Percentiles rank a stretch among this genome's conserved stretches.
Evolutionary conservation across 1,140 invertebrate species (phyloP).

Genomic region (Anadara kagoshimensis): DNA sequence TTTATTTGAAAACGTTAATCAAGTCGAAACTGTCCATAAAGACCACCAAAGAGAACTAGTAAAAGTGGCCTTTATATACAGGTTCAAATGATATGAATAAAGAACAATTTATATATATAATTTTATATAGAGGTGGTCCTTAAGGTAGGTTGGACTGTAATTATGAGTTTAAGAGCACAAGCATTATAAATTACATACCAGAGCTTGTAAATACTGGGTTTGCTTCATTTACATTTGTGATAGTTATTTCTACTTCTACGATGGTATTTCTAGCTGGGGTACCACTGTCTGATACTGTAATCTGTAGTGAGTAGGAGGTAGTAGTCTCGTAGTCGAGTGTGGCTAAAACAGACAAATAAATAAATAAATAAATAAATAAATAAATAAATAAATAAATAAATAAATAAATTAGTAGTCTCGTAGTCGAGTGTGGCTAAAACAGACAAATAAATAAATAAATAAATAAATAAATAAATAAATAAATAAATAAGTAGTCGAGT

Average conservation of each 20-base stretch:
- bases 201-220: constrained; percentile 46
- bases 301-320: constrained; percentile 35
- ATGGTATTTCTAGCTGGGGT: constrained; percentile 18
- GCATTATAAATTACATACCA: too few species aligned
- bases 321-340: constrained; percentile 41
- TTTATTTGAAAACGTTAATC: too few species aligned
- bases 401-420: constrained; percentile 36
- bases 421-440: constrained; percentile 31
- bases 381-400: too few species aligned
- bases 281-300: constrained; percentile 49
- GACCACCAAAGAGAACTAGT: too few species aligned
- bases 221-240: constrained; percentile 56
- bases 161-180: too few species aligned
- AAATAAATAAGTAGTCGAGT: too few species aligned
- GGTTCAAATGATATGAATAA: too few species aligned
- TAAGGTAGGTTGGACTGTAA: too few species aligned
- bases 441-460: neutral
- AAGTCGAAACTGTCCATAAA: too few species aligned
- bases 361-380: neutral
- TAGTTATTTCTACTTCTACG: constrained; percentile 43
- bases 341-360: neutral
- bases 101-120: too few species aligned
- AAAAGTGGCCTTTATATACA: too few species aligned
- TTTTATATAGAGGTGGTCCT: too few species aligned
- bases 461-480: neutral